phyloP scores from a whole-genome alignment of 2,888 invertebrate genomes.

The Blastobasis adustella region DNA sequence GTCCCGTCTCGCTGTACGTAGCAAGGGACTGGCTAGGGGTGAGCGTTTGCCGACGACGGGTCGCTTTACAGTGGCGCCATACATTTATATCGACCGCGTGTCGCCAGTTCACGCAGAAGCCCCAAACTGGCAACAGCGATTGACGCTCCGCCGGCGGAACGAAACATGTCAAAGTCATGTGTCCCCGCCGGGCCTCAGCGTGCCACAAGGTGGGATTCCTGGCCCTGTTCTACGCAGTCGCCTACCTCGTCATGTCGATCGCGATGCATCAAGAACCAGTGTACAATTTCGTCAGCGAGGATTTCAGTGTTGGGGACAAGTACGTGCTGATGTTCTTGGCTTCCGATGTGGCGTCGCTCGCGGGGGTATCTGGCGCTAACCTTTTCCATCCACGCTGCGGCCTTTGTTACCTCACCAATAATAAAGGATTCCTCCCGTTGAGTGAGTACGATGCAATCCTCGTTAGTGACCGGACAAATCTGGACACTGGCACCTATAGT shows the following conservation, averaged over 20 bases:
- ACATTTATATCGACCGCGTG: too few relatives aligned
- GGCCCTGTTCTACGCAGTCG: conserved; percentile 28
- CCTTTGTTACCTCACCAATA: conserved; percentile 44
- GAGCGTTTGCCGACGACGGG: too few relatives aligned
- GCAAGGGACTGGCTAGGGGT: too few relatives aligned
- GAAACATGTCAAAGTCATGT: conserved; percentile 22
- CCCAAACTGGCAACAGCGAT: too few relatives aligned
- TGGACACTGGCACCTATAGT: conserved; percentile 31
- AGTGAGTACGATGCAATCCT: conserved; percentile 45
- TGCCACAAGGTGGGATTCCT: conserved; percentile 31
- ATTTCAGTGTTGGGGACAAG: conserved; percentile 34
- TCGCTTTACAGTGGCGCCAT: too few relatives aligned
- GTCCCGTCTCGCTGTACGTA: too few relatives aligned
- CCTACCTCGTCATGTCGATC: conserved; percentile 29
- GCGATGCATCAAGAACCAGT: conserved; percentile 24
- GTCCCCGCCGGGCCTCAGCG: conserved; percentile 38
- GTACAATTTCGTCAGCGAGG: conserved; percentile 34
- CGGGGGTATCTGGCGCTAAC: conserved; percentile 36
- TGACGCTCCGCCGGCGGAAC: too few relatives aligned
- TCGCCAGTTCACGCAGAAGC: too few relatives aligned
- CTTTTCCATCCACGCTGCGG: conserved; percentile 37
- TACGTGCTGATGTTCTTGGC: conserved; percentile 38
- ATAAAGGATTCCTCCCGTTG: conserved; percentile 42
- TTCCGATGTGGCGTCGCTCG: conserved; percentile 27
- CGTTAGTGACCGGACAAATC: conserved; percentile 22